Conservation (phyloP, 2,797 vertebrate species). For the Fratercula arctica region DNA sequence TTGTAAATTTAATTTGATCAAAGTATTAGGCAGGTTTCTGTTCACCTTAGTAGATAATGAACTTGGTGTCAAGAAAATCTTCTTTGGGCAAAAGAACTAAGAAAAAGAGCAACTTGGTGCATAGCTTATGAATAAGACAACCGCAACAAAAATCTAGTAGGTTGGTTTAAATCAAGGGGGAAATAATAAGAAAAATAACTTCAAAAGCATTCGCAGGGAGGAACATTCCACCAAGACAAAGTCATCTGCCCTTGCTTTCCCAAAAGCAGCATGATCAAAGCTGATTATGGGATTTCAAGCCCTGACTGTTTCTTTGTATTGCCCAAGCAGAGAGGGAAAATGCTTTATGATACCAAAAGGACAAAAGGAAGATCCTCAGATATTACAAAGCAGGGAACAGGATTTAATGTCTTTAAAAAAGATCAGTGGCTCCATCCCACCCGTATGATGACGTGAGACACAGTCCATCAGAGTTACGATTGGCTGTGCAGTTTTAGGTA, state of each 20-base stretch:
- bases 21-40: background rate
- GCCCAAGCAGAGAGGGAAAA: constrained; percentile 39
- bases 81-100: background rate
- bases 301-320: constrained; percentile 20
- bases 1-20: background rate
- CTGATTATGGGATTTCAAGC: constrained; percentile 43
- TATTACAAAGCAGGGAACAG: background rate
- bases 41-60: background rate
- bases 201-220: background rate
- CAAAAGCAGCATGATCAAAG: constrained; percentile 54
- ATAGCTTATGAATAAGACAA: background rate
- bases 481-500: constrained; percentile 33
- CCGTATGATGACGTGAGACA: background rate
- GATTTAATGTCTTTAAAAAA: background rate
- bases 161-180: constrained; percentile 27
- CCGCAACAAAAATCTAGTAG: background rate
- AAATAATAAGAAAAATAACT: constrained; percentile 32
- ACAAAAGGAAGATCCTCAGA: constrained; percentile 31
- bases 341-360: background rate
- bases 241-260: constrained; percentile 42
- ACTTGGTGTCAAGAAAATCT: background rate
- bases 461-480: background rate
- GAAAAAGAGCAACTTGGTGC: background rate
- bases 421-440: background rate
- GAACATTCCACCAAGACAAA: constrained; percentile 51